phyloP scores from a whole-genome alignment of 2,113 vertebrate genomes.

The Gavialis gangeticus region DNA sequence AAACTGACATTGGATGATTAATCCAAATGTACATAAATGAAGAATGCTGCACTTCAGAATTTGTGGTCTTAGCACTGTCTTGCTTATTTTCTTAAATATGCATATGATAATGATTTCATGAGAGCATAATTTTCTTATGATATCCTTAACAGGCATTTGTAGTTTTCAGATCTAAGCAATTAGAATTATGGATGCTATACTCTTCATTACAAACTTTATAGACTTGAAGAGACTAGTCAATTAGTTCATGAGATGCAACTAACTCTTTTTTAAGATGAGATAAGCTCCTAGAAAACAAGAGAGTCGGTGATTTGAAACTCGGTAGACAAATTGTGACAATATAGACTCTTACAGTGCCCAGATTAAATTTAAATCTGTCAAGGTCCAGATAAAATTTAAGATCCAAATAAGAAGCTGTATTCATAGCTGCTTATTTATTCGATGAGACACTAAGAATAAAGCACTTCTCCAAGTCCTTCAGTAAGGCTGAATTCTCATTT shows the following conservation, averaged over 20 bases:
- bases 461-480: conserved; percentile 6
- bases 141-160: background rate
- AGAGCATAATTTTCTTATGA: background rate
- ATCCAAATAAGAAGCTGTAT: conserved; percentile 37
- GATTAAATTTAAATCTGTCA: conserved; percentile 47
- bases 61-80: background rate
- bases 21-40: background rate
- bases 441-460: conserved; percentile 43
- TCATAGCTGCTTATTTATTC: conserved; percentile 21
- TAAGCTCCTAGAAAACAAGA: background rate
- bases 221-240: background rate
- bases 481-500: conserved; percentile 7
- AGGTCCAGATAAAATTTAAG: conserved; percentile 38
- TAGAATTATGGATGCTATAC: background rate
- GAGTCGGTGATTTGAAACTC: conserved; percentile 18
- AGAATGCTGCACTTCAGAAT: background rate
- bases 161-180: background rate
- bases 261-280: background rate
- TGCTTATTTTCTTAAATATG: background rate
- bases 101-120: background rate
- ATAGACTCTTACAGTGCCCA: background rate
- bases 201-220: background rate
- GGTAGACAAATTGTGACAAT: background rate
- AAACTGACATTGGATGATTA: background rate
- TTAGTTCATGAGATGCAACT: background rate